Evolutionary conservation across 2,113 vertebrate genomes (phyloP).

Genomic region (Lagopus leucura): DNA sequence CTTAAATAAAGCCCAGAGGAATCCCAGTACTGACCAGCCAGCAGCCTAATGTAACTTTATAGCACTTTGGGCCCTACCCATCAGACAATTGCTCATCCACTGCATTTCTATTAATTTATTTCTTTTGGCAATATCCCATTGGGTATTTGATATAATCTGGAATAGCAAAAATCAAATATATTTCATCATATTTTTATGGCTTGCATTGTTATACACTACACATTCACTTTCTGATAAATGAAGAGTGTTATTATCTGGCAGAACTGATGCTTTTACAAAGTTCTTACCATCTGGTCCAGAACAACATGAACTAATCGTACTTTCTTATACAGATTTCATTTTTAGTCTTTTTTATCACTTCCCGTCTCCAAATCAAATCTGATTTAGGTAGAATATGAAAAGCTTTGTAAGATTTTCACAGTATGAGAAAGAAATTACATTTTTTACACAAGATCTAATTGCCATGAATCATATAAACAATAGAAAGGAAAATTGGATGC

Average conservation of each 20-base stretch:
- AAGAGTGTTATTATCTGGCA: neutral
- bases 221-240: neutral
- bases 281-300: neutral
- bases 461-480: neutral
- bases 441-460: neutral
- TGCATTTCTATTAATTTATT: neutral
- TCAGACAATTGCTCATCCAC: too few relatives aligned
- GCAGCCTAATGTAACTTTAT: too few relatives aligned
- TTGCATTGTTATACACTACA: neutral
- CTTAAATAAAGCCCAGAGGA: too few relatives aligned
- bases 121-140: neutral
- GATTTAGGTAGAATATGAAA: neutral
- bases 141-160: neutral
- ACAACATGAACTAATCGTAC: neutral
- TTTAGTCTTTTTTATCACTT: neutral
- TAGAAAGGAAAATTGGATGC: neutral
- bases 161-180: neutral
- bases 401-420: neutral
- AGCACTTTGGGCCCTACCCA: too few relatives aligned
- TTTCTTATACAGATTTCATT: neutral
- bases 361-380: neutral
- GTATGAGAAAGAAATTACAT: neutral
- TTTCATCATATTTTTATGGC: neutral
- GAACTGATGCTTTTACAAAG: neutral
- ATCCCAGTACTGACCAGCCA: too few relatives aligned